Conservation (phyloP, 2,113 vertebrate species). For the Bucco capensis region DNA sequence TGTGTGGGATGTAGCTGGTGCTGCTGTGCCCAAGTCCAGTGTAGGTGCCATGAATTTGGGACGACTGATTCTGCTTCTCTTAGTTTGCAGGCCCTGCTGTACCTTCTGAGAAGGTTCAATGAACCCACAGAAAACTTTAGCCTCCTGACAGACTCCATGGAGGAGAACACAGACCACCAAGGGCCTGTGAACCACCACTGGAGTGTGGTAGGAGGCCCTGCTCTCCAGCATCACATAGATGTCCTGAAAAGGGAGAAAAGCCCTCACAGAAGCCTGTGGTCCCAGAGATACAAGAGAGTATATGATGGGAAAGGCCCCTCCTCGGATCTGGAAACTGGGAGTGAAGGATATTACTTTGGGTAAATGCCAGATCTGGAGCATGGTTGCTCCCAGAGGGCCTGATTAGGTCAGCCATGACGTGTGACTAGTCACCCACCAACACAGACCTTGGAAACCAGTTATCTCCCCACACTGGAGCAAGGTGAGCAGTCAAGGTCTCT, state of each 20-base stretch:
- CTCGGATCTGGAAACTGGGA: neutral
- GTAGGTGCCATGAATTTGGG: neutral
- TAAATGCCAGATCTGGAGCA: neutral
- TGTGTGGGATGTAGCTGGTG: neutral
- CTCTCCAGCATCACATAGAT: neutral
- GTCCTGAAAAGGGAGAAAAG: neutral
- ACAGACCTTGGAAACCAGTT: neutral
- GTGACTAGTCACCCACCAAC: neutral
- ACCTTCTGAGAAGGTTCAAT: neutral
- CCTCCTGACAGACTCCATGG: neutral
- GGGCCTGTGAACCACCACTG: accelerated
- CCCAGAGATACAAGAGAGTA: accelerated
- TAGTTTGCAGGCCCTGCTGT: neutral
- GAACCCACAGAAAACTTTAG: neutral
- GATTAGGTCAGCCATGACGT: neutral
- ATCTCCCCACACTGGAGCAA: neutral
- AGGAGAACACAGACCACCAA: accelerated
- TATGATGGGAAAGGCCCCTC: neutral
- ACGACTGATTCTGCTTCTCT: neutral
- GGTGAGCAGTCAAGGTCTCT: neutral
- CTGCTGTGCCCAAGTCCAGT: neutral
- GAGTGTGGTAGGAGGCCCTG: neutral
- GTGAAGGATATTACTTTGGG: neutral
- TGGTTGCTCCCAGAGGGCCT: neutral
- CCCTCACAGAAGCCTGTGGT: neutral